Percentiles rank a stretch among this genome's conserved stretches.
These are phyloP conservation scores for Bombus ignitus DNA, from an alignment of 1,140 invertebrate species.

Conservation along the genomic window DNA sequence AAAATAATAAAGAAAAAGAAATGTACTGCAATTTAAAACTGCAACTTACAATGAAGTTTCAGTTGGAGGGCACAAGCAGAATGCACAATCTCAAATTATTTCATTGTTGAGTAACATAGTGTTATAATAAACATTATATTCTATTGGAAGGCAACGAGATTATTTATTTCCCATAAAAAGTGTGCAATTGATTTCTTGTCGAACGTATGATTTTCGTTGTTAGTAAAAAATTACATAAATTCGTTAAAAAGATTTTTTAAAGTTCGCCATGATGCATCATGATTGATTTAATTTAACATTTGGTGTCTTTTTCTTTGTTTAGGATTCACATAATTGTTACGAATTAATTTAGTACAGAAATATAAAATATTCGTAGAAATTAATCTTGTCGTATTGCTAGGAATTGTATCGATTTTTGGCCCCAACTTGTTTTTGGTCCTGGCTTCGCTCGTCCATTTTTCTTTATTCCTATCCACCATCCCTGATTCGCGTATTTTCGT, in stretches of 20 bases:
- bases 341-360: neutral
- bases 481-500: constrained; percentile 83
- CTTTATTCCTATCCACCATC: constrained; percentile 87
- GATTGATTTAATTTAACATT: neutral
- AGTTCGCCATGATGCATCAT: neutral
- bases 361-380: constrained; percentile 20
- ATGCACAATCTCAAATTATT: constrained; percentile 78
- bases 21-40: constrained; percentile 64
- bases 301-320: neutral
- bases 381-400: constrained; percentile 67
- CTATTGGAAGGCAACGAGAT: constrained; percentile 63
- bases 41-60: constrained; percentile 66
- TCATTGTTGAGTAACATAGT: constrained; percentile 75
- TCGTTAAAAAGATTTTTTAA: neutral
- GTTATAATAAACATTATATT: constrained; percentile 79
- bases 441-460: constrained; percentile 85
- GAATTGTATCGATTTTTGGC: constrained; percentile 87
- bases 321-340: neutral
- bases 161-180: constrained; percentile 31
- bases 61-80: constrained; percentile 77
- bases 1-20: constrained; percentile 22
- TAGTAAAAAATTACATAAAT: constrained; percentile 2
- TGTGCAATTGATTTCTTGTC: neutral
- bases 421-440: constrained; percentile 84
- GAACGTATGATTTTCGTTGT: neutral